Evolutionary conservation across 2,888 invertebrate genomes (phyloP), one percentile per base, ranked within the genome.

Genomic region (Cataglyphis cursor): DNA sequence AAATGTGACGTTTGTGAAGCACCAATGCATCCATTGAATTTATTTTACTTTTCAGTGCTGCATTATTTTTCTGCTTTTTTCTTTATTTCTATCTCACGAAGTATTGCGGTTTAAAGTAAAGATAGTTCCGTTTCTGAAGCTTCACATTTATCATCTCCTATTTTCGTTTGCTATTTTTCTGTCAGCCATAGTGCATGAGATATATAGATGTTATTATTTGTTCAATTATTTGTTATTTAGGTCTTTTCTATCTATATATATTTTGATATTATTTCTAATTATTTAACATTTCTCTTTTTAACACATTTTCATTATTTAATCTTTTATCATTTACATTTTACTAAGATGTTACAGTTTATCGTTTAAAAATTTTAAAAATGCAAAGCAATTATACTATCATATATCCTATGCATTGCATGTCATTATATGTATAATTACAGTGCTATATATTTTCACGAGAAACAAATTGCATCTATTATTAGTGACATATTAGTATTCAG

Each of bases 111-210:
- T 80, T 59, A 59, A 72, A 24, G 12, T 44, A 80, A 80, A 80
- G 59, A 61, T 72, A 72, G 31, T 72, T 72, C n/a, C 59, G 51
- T 64, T 72, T 24, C 57, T 78, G 76, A 51, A 78, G 72, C 70
- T 70, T 54, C 72, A 48, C 78, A 80, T 80, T 80, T 80, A 80
- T 80, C 78, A 80, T 80, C 59, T 72, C 44, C 24, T 66, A 76
- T 76, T 76, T 80, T 70, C 72, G 72, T 80, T 70, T 80, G 59
- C 78, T 80, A 72, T 80, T 72, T 72, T 72, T 61, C 78, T 64
- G 72, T 80, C 57, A 24, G 59, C 18, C 18, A 21, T 59, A 24
- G 70, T 80, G 18, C 21, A 41, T 68, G 72, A 80, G 48, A 80
- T 72, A 80, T 72, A 72, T 72, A 78, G 59, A 18, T 78, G 59